Conservation (phyloP, 2,113 vertebrate genomes). For the Periophthalmodon schlosseri region DNA sequence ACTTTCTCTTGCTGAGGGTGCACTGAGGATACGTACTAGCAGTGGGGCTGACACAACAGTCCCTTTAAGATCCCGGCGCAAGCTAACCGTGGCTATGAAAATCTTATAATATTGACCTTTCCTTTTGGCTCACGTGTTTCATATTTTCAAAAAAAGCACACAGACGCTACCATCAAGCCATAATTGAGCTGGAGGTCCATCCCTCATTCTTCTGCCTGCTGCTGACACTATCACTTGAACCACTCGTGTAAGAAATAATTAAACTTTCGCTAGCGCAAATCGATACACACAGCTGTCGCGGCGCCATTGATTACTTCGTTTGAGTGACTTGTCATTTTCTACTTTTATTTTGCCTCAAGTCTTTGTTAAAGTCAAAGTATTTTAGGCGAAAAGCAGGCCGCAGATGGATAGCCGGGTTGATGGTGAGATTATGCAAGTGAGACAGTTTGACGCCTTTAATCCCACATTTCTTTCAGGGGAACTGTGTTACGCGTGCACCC, state of each 20-base stretch:
- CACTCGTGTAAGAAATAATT: constrained; percentile 13
- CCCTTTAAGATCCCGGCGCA: constrained; percentile 40
- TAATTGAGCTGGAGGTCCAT: constrained; percentile 21
- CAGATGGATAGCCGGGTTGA: constrained; percentile 60
- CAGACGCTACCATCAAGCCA: constrained; percentile 28
- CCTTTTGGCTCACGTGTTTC: constrained; percentile 32
- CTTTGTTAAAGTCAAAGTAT: constrained; percentile 27
- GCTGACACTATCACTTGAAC: constrained; percentile 43
- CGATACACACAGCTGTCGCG: constrained; percentile 50
- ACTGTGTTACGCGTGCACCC: constrained; percentile 22
- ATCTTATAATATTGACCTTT: constrained; percentile 54
- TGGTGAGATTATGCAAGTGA: constrained; percentile 60
- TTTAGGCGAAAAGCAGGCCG: constrained; percentile 35
- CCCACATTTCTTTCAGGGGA: constrained; percentile 48
- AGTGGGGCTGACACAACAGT: constrained; percentile 50
- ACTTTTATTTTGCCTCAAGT: constrained; percentile 25
- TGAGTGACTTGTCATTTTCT: constrained; percentile 35
- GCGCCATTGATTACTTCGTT: constrained; percentile 48
- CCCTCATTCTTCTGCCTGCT: constrained; percentile 13
- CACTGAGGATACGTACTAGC: constrained; percentile 36
- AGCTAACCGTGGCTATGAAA: constrained; percentile 37
- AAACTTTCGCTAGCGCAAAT: constrained; percentile 22
- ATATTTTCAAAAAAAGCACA: constrained; percentile 30
- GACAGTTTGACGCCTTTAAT: constrained; percentile 59
- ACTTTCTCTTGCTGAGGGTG: constrained; percentile 45